These are phyloP conservation scores for Nemopilema nomurai DNA, from an alignment of 30 jellyfish, hydroid and myxozoan species.

Conservation along the genomic window DNA sequence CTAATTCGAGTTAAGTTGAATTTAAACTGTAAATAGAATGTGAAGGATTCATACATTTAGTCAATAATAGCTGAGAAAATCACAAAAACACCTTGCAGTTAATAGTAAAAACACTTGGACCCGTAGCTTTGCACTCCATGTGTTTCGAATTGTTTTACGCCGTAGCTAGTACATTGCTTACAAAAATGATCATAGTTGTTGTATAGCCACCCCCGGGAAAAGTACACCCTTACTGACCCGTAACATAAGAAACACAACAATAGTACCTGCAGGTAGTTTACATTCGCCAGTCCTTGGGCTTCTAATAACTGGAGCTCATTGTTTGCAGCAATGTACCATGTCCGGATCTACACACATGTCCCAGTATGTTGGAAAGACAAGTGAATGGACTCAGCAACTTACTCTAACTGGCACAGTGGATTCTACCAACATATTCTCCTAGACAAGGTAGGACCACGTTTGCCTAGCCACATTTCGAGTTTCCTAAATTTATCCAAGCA, in stretches of 20 bases:
- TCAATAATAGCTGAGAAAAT: too few relatives aligned
- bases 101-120: too few relatives aligned
- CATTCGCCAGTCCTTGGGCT: not conserved
- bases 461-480: too few relatives aligned
- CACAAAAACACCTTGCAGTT: too few relatives aligned
- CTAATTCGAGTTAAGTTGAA: too few relatives aligned
- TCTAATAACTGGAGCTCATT: not conserved
- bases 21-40: too few relatives aligned
- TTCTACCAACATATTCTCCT: slow-evolving; percentile 28
- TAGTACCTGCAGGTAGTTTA: not conserved
- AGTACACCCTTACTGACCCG: not conserved
- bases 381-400: slow-evolving; percentile 51
- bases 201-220: not conserved
- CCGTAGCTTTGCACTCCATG: too few relatives aligned
- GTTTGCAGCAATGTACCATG: not conserved
- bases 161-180: too few relatives aligned
- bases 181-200: too few relatives aligned
- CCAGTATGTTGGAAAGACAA: slow-evolving; percentile 1
- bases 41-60: too few relatives aligned
- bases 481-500: too few relatives aligned
- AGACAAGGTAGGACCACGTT: not conserved
- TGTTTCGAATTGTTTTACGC: too few relatives aligned
- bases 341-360: not conserved
- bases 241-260: not conserved
- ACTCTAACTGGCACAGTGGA: slow-evolving; percentile 62